Base-by-base conservation (phyloP, 2,113 vertebrate species). In the Chloropsis hardwickii region DNA sequence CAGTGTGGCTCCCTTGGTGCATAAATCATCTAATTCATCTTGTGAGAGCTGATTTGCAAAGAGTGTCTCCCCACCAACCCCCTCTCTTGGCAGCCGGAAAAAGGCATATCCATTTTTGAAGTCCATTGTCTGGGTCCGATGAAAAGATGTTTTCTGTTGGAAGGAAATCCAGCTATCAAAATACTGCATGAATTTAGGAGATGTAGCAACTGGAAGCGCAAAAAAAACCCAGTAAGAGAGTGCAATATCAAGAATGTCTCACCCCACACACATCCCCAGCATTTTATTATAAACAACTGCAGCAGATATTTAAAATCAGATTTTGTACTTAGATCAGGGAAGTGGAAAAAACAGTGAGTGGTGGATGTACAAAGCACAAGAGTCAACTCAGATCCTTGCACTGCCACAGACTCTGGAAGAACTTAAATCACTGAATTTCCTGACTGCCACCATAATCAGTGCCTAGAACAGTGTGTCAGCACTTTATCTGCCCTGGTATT, bases 81-180 rank as follows among this genome's bases (percentile, higher is more conserved):
- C 99, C 40, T 98, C 97, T 4, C 89, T 97, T 22, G 99, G 99
- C 53, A 97, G 97, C 20, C n/a, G 95, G 29, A 90, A 94, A 61
- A 98, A 69, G 56, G 98, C 97, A 78, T 98, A 98, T 65, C 99
- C 99, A 14, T 99, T 99, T 90, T 82, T 98, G 92, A 98, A 99
- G 50, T 47, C 86, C 91, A 99, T 93, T 0, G 99, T 99, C 97
- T 99, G 99, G 39, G 98, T 88, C 51, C 98, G 98, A 90, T 99
- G 98, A 95, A 98, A 99, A 80, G 97, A 92, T 12, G 98, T 98
- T 98, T 98, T 99, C 99, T 99, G 97, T 61, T 60, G 86, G 78
- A 62, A 94, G 40, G 92, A 92, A 96, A 84, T 48, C 76, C 92
- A 58, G 76, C 39, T 82, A 48, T 90, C 67, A 86, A 93, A 96